phyloP scores from a whole-genome alignment of 1,140 invertebrate genomes.

The Drosophila auraria region DNA sequence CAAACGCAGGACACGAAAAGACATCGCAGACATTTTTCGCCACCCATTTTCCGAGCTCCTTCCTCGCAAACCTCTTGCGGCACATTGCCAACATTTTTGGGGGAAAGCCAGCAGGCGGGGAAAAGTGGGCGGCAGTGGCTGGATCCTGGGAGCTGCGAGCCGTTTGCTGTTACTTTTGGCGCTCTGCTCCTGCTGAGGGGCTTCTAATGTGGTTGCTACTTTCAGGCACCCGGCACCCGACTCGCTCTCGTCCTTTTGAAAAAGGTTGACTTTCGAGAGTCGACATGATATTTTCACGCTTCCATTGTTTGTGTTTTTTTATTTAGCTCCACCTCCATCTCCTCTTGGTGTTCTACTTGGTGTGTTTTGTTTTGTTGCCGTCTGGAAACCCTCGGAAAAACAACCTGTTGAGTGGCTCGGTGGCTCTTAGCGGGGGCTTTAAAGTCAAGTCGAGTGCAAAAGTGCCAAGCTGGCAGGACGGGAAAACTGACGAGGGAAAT shows the following conservation, averaged over 20 bases:
- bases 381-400: conserved; percentile 29
- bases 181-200: conserved; percentile 42
- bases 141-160: conserved; percentile 10
- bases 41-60: neutral
- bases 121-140: conserved; percentile 8
- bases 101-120: conserved; percentile 8
- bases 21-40: conserved; percentile 54
- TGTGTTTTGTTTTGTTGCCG: conserved; percentile 27
- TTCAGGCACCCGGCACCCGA: conserved; percentile 4
- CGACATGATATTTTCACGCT: conserved; percentile 80
- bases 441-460: conserved; percentile 73
- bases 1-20: conserved; percentile 64
- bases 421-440: conserved; percentile 46
- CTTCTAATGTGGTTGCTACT: conserved; percentile 68
- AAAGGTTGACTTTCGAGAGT: conserved; percentile 77
- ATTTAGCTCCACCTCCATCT: no score
- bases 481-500: conserved; percentile 18
- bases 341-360: neutral
- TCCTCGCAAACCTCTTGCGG: conserved; percentile 31
- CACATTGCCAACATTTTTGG: conserved; percentile 71
- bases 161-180: conserved; percentile 48
- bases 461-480: conserved; percentile 36
- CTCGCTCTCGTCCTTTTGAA: conserved; percentile 26
- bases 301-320: conserved; percentile 68
- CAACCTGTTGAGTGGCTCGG: conserved; percentile 61